Evolutionary conservation across 2,113 vertebrate species (phyloP).

Genomic region (Panthera leo): DNA sequence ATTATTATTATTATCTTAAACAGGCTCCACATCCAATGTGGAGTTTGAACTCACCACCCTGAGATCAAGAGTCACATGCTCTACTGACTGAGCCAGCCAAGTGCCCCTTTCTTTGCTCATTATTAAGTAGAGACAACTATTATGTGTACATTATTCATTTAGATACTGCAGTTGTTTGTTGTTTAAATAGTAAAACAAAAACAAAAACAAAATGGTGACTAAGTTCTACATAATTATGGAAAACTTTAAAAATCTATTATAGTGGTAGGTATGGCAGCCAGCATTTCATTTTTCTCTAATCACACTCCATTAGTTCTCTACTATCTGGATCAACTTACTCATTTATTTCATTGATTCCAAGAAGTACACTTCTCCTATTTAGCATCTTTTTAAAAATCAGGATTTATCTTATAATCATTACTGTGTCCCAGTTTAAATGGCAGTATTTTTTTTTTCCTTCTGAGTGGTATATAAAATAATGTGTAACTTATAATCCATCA

Average conservation of each 20-base stretch:
- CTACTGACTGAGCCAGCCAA: too few relatives aligned
- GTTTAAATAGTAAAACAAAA: constrained; percentile 3
- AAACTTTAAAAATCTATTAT: neutral
- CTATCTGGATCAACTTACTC: neutral
- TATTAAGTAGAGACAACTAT: neutral
- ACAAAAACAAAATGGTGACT: neutral
- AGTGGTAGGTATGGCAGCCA: neutral
- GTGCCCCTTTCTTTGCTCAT: neutral
- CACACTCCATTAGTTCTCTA: neutral
- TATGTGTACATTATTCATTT: neutral
- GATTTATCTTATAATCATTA: neutral
- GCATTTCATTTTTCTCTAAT: neutral
- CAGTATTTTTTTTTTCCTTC: neutral
- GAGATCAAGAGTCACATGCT: too few relatives aligned
- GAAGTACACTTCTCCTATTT: neutral
- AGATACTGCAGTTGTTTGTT: neutral
- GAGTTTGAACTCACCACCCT: too few relatives aligned
- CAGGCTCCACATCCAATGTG: too few relatives aligned
- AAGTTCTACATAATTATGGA: neutral
- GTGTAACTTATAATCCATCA: neutral
- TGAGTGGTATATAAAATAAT: constrained; percentile 1
- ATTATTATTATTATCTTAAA: neutral
- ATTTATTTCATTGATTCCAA: constrained; percentile 1
- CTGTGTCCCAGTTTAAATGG: neutral
- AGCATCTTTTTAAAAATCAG: neutral